Evolutionary conservation across 2,888 invertebrate species (phyloP).

Genomic region (Ptychoptera contaminata): DNA sequence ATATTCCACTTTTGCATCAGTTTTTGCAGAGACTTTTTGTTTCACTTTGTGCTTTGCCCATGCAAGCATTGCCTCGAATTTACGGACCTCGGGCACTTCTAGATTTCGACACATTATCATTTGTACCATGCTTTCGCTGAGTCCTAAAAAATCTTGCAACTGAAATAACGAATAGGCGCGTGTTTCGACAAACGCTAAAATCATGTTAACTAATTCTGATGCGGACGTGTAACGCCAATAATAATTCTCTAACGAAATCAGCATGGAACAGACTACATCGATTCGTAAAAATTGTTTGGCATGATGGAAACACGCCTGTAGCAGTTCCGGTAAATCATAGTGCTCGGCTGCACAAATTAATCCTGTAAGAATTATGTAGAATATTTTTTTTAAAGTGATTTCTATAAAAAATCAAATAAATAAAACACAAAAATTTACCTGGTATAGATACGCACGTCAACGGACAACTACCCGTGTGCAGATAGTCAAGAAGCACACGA

Average conservation of each 20-base stretch:
- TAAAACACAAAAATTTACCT: constrained; percentile 32
- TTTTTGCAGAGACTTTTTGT: constrained; percentile 57
- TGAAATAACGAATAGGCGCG: constrained; percentile 74
- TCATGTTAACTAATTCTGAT: constrained; percentile 87
- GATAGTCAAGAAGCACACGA: constrained; percentile 74
- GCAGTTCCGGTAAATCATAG: constrained; percentile 79
- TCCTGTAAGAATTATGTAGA: constrained; percentile 15
- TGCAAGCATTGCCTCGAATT: constrained; percentile 83
- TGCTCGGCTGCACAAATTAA: constrained; percentile 89
- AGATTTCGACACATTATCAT: constrained; percentile 87
- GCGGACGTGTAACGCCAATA: constrained; percentile 93
- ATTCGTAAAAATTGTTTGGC: constrained; percentile 85
- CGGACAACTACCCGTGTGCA: constrained; percentile 86
- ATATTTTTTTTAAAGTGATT: not conserved
- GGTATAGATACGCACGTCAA: constrained; percentile 84
- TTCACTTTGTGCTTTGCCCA: constrained; percentile 76
- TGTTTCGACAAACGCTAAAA: constrained; percentile 77
- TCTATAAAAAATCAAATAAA: not conserved
- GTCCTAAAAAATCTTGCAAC: constrained; percentile 65
- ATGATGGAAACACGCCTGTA: constrained; percentile 90
- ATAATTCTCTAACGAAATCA: constrained; percentile 83
- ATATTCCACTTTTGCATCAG: constrained; percentile 77
- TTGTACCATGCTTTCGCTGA: constrained; percentile 89
- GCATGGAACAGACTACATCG: constrained; percentile 85
- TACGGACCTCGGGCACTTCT: constrained; percentile 74